These are phyloP conservation scores for Astropecten irregularis DNA, from an alignment of 53 echinoderm and acorn worm species.

Conservation along the genomic window DNA sequence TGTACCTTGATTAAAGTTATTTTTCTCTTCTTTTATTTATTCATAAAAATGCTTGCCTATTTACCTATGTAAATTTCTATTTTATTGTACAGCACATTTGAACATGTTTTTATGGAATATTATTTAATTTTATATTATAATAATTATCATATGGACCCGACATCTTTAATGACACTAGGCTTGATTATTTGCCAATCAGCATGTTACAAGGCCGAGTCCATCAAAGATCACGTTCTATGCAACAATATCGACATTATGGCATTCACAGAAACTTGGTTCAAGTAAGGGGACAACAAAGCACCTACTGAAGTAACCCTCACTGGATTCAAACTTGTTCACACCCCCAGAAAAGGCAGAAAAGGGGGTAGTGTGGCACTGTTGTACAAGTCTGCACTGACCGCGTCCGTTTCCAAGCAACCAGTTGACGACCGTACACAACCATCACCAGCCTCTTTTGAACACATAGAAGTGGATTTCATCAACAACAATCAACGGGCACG, in stretches of 20 bases:
- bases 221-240: not conserved
- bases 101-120: too few relatives aligned
- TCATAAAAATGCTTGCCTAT: too few relatives aligned
- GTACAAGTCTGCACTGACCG: not conserved
- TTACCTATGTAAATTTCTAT: too few relatives aligned
- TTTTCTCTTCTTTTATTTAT: too few relatives aligned
- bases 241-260: not conserved
- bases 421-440: too few relatives aligned
- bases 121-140: too few relatives aligned
- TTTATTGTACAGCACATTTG: too few relatives aligned
- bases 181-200: conserved; percentile 40
- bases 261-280: not conserved
- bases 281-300: not conserved
- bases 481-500: not conserved
- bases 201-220: conserved; percentile 25
- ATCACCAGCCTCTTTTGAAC: not conserved
- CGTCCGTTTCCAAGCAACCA: conserved; percentile 6
- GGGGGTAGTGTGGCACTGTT: not conserved
- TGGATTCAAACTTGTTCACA: not conserved
- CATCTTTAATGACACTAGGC: too few relatives aligned
- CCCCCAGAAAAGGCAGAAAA: conserved; percentile 1
- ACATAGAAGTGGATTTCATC: not conserved
- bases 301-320: not conserved
- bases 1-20: too few relatives aligned
- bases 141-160: too few relatives aligned